phyloP scores from a whole-genome alignment of 2,888 invertebrate genomes.

The Caenorhabditis angaria region DNA sequence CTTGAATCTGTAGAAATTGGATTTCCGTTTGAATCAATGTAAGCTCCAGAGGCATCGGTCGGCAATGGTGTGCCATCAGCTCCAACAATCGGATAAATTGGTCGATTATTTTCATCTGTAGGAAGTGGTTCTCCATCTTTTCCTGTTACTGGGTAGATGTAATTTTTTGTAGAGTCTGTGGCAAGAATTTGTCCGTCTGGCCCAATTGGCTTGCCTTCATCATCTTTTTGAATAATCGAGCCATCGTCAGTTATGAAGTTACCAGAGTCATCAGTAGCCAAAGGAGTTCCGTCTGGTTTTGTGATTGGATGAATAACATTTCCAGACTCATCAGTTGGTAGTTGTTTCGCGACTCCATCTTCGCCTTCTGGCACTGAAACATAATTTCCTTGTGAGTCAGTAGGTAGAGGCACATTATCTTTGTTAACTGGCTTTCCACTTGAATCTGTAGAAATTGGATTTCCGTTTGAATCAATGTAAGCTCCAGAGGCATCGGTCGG shows the following conservation, averaged over 20 bases:
- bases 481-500: conserved; percentile 11
- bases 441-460: conserved; percentile 14
- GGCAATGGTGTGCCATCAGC: conserved; percentile 24
- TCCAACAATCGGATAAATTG: conserved; percentile 38
- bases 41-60: conserved; percentile 20
- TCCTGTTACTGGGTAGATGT: conserved; percentile 18
- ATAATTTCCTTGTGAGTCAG: conserved; percentile 23
- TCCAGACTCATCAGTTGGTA: conserved; percentile 33
- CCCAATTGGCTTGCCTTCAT: conserved; percentile 10
- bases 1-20: conserved; percentile 7
- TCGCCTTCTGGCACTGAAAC: conserved; percentile 18
- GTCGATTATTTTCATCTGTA: conserved; percentile 14
- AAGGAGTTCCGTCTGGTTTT: conserved; percentile 21
- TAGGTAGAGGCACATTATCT: conserved; percentile 8
- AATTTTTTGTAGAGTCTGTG: conserved; percentile 2
- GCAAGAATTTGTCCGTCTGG: conserved; percentile 10
- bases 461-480: conserved; percentile 1
- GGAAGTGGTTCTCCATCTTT: conserved; percentile 31
- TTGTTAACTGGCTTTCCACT: conserved; percentile 24
- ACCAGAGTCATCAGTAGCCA: conserved; percentile 30
- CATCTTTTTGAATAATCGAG: conserved; percentile 10
- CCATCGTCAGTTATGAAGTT: conserved; percentile 15
- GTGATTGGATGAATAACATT: conserved; percentile 32
- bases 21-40: conserved; percentile 2
- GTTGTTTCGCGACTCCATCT: background rate